Percentiles rank a stretch among this genome's conserved stretches.
Evolutionary conservation across 2,888 invertebrate genomes (phyloP).

Genomic region (Pseudococcus jackbeardsleyi): DNA sequence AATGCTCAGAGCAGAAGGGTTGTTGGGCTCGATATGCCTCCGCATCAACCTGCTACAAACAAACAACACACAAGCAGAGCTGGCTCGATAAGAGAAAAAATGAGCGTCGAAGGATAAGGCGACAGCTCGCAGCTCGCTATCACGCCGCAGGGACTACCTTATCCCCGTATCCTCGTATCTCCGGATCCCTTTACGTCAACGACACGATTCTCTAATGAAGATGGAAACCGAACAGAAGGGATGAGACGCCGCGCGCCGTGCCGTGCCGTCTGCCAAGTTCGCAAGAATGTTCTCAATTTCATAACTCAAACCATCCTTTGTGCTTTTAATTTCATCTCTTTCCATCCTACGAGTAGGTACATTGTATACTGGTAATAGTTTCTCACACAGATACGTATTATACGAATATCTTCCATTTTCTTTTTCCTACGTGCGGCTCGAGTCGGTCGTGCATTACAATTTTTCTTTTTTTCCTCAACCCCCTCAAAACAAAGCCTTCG

Average conservation of each 20-base stretch:
- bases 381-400: neutral
- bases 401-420: neutral
- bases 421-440: neutral
- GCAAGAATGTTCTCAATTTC: constrained; percentile 40
- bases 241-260: constrained; percentile 39
- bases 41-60: neutral
- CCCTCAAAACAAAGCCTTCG: neutral
- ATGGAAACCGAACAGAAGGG: constrained; percentile 56
- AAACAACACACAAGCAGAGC: neutral
- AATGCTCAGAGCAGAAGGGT: neutral
- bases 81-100: constrained; percentile 66
- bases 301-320: neutral
- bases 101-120: constrained; percentile 66
- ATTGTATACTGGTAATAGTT: too few relatives aligned
- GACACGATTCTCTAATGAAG: constrained; percentile 50
- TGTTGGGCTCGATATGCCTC: too few relatives aligned
- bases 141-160: constrained; percentile 33
- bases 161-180: too few relatives aligned
- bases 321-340: neutral
- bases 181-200: constrained; percentile 49
- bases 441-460: neutral
- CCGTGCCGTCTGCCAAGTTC: constrained; percentile 58
- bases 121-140: constrained; percentile 11
- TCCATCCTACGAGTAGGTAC: neutral
- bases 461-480: neutral